Evolutionary conservation across 2,888 invertebrate genomes (phyloP), one percentile per base, ranked within the genome.

Genomic region (Megaustenia siamemsis): DNA sequence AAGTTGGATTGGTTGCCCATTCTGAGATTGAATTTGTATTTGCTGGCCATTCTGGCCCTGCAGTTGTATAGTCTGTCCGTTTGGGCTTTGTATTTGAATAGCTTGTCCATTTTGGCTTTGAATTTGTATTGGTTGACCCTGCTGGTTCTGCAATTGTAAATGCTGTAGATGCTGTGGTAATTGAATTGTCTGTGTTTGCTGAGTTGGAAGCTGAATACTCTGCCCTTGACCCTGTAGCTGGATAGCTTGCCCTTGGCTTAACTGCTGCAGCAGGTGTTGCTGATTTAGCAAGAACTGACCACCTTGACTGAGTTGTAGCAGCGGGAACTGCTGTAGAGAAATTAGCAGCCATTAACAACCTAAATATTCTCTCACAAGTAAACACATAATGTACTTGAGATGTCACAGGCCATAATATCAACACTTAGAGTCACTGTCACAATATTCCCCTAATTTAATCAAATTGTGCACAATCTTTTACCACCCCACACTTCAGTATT

Each of bases 71-170:
- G 95, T 82, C 73, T 88, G 88, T 15, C 88, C 88, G 63, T 85
- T 80, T 49, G 83, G 86, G 40, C 84, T 82, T 66, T 85, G 87
- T 38, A 88, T 63, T 53, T 87, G 87, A 63, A 88, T 84, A 3
- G 85, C 71, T 60, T 79, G 83, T 66, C 80, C 85, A 81, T 75
- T 85, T 75, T 10, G 95, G 0, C 96, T 94, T 90, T 96, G 96
- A 0, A 96, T 95, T 92, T 96, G 96, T 63, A 96, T 96, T 92
- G 96, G 96, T 92, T 96, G 92, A 2, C 91, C 92, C 40, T 80
- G 86, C 87, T 49, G 90, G 18, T 69, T 56, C 24, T 81, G 85
- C 40, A 87, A 84, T 82, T 90, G 90, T 21, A 88, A 40, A 24
- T 78, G 68, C 38, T 83, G 83, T 8, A 79, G 60, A n/a, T 89